Conservation (phyloP, 2,797 vertebrate species). For the Microhierax caerulescens region DNA sequence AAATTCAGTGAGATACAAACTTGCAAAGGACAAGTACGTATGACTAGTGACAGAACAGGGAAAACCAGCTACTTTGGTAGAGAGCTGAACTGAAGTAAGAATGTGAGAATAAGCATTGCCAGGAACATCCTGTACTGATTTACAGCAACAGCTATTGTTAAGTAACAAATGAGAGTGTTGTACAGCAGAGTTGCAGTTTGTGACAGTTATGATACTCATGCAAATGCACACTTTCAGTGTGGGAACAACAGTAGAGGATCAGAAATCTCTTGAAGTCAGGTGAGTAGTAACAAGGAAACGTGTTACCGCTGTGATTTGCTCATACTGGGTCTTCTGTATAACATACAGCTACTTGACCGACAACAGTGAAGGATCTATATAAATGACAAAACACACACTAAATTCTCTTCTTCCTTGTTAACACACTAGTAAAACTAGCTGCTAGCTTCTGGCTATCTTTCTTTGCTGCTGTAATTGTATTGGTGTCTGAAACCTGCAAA, state of each 20-base stretch:
- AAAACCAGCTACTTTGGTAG: not conserved
- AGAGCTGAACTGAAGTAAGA: not conserved
- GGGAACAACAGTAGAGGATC: not conserved
- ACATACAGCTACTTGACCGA: not conserved
- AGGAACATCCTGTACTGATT: constrained; percentile 35
- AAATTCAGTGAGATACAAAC: not conserved
- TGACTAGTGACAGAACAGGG: not conserved
- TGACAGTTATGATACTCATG: not conserved
- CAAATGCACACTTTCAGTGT: not conserved
- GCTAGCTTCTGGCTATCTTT: not conserved
- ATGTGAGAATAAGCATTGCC: constrained; percentile 4
- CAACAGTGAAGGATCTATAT: not conserved
- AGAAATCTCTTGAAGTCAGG: not conserved
- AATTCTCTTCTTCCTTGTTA: not conserved
- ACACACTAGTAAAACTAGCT: not conserved
- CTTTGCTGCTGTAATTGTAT: not conserved
- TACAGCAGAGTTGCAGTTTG: not conserved
- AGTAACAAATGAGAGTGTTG: constrained; percentile 5
- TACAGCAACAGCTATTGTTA: constrained; percentile 14
- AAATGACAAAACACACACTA: not conserved
- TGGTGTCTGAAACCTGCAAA: not conserved
- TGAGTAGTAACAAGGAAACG: not conserved
- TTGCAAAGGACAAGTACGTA: not conserved
- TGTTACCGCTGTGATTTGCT: not conserved
- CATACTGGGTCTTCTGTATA: not conserved